A percentile compares a stretch with the other conserved stretches of the same genome.
Conservation (phyloP, 2,888 invertebrate genomes). For the Gastracanthus pulcherrimus region DNA sequence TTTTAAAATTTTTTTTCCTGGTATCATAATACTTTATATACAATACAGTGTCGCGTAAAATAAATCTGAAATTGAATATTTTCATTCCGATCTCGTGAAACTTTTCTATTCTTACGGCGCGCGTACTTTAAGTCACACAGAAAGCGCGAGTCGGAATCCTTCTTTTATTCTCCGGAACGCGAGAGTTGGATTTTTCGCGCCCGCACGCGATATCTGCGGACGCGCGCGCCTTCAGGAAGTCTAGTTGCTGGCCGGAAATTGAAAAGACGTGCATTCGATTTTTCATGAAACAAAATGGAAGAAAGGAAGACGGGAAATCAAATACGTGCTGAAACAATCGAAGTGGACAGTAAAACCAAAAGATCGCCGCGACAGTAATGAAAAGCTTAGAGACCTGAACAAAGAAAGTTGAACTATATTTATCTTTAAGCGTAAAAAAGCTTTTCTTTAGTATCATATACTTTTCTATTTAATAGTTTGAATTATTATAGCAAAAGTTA, state of each 20-base stretch:
- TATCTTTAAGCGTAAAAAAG: too few relatives aligned
- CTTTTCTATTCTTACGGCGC: constrained; percentile 34
- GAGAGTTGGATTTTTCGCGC: constrained; percentile 33
- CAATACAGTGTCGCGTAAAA: constrained; percentile 15
- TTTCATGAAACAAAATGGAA: constrained; percentile 57
- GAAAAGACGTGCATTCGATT: constrained; percentile 58
- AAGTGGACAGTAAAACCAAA: constrained; percentile 13
- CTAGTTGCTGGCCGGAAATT: constrained; percentile 59
- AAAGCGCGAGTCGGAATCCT: constrained; percentile 31
- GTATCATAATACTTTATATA: too few relatives aligned
- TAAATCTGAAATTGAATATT: constrained; percentile 50
- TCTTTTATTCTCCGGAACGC: constrained; percentile 46
- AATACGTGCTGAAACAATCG: constrained; percentile 31
- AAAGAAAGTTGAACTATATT: too few relatives aligned
- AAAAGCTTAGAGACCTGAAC: neutral
- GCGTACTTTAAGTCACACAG: constrained; percentile 35
- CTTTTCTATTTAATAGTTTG: too few relatives aligned
- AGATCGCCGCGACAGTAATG: neutral
- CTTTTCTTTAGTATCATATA: too few relatives aligned
- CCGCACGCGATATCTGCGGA: constrained; percentile 29
- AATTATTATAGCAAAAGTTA: too few relatives aligned
- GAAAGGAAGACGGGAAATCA: constrained; percentile 18
- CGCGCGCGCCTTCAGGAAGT: constrained; percentile 46
- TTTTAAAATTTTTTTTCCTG: too few relatives aligned
- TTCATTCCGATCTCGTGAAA: constrained; percentile 37